Evolutionary conservation across 2,113 vertebrate genomes (phyloP).

Genomic region (Morone chrysops): DNA sequence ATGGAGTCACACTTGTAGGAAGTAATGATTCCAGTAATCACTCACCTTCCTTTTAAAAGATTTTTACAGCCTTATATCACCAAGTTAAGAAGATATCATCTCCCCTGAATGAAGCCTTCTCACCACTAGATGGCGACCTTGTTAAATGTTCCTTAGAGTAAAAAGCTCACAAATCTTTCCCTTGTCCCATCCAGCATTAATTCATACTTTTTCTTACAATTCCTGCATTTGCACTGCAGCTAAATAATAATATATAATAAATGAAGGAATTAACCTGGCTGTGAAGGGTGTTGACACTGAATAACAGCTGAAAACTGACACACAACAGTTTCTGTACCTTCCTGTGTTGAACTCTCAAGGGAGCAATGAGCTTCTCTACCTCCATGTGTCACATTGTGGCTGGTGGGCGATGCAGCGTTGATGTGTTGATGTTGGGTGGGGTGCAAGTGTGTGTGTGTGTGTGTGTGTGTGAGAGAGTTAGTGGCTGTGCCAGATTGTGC

Average conservation of each 20-base stretch:
- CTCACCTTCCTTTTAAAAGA: not conserved
- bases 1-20: not conserved
- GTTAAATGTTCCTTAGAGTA: not conserved
- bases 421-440: not conserved
- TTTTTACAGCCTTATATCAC: not conserved
- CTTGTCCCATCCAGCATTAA: not conserved
- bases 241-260: not conserved
- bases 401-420: slow-evolving; percentile 29
- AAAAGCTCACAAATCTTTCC: not conserved
- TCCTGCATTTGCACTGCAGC: not conserved
- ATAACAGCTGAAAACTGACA: not conserved
- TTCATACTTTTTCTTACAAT: not conserved
- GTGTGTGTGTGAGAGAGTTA: not conserved
- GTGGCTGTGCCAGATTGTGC: not conserved
- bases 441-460: not conserved
- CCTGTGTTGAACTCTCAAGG: not conserved
- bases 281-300: not conserved
- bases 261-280: not conserved
- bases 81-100: not conserved
- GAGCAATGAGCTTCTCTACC: not conserved
- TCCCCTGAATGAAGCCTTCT: not conserved
- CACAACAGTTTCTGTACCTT: not conserved
- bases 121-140: slow-evolving; percentile 39
- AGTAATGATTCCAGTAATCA: slow-evolving; percentile 4
- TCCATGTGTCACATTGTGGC: slow-evolving; percentile 6